phyloP scores from a whole-genome alignment of 2,113 vertebrate genomes.

The Oncorhynchus tshawytscha region DNA sequence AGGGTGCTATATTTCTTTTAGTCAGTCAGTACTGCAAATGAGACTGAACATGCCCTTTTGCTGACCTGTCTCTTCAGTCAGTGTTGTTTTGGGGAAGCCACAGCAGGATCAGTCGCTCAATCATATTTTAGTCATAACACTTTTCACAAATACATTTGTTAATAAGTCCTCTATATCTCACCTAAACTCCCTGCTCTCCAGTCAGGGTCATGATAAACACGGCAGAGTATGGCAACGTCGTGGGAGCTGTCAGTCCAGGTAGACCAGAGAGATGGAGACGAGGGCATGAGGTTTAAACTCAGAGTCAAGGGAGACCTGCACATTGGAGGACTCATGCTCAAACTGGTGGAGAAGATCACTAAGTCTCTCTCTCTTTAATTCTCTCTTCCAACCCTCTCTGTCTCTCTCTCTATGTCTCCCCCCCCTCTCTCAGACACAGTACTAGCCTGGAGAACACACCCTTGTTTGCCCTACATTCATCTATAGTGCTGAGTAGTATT shows the following conservation, averaged over 20 bases:
- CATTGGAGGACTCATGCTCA: conserved; percentile 94
- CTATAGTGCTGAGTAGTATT: conserved; percentile 40
- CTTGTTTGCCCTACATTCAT: conserved; percentile 58
- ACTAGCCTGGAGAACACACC: conserved; percentile 47
- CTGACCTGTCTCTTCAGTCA: too few relatives aligned
- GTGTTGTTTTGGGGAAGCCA: conserved; percentile 5
- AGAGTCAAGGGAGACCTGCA: conserved; percentile 89
- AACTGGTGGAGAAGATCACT: conserved; percentile 91
- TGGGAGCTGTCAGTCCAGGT: conserved; percentile 87
- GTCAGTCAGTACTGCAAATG: conserved; percentile 9
- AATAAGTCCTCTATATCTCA: conserved; percentile 4
- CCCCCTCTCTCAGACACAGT: background rate
- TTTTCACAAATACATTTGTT: background rate
- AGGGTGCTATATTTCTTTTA: conserved; percentile 18
- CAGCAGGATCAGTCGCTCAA: background rate
- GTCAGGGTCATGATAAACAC: conserved; percentile 75
- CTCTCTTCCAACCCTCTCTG: too few relatives aligned
- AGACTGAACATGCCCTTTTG: too few relatives aligned
- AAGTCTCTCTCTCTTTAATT: conserved; percentile 68
- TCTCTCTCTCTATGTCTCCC: too few relatives aligned
- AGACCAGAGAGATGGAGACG: conserved; percentile 75
- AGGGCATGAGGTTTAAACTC: conserved; percentile 68
- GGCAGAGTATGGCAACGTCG: conserved; percentile 75
- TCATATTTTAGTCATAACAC: background rate
- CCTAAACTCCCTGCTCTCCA: background rate